These are phyloP conservation scores for Emesis russula DNA, from an alignment of 2,888 invertebrate species.

Conservation along the genomic window DNA sequence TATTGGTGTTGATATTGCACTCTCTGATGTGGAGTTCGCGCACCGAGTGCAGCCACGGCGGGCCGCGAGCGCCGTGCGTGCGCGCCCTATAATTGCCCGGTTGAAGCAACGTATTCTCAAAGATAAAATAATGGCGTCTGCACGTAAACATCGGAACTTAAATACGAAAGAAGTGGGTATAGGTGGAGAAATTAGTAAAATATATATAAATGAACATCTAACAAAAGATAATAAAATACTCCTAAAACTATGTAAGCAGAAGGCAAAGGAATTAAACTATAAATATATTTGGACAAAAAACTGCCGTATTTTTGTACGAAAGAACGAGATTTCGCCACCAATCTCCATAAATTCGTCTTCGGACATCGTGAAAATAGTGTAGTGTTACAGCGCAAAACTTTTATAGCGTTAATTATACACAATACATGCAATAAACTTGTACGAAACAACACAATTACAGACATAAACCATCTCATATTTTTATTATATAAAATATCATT, in stretches of 20 bases:
- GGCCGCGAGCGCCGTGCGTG: neutral
- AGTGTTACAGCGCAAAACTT: no score
- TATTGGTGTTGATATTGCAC: conserved; percentile 45
- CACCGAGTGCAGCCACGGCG: conserved; percentile 56
- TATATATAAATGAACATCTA: conserved; percentile 41
- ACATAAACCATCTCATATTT: no score
- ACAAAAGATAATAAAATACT: conserved; percentile 46
- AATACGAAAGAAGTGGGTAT: conserved; percentile 31
- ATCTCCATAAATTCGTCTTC: conserved; percentile 16
- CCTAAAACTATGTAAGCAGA: conserved; percentile 27
- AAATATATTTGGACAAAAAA: conserved; percentile 53
- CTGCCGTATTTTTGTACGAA: conserved; percentile 41
- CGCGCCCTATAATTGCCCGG: neutral
- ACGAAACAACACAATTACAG: no score
- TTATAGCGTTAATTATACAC: no score
- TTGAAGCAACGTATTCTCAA: neutral
- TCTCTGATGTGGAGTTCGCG: conserved; percentile 55
- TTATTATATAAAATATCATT: no score
- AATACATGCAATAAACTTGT: no score
- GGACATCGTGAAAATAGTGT: neutral
- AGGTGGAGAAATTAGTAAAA: conserved; percentile 31
- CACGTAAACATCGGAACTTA: neutral
- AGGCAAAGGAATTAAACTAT: conserved; percentile 34
- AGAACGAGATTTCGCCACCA: conserved; percentile 39
- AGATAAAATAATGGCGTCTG: conserved; percentile 2